Evolutionary conservation across 2,888 invertebrate species (phyloP).

Genomic region (Drosophila peninsularis): DNA sequence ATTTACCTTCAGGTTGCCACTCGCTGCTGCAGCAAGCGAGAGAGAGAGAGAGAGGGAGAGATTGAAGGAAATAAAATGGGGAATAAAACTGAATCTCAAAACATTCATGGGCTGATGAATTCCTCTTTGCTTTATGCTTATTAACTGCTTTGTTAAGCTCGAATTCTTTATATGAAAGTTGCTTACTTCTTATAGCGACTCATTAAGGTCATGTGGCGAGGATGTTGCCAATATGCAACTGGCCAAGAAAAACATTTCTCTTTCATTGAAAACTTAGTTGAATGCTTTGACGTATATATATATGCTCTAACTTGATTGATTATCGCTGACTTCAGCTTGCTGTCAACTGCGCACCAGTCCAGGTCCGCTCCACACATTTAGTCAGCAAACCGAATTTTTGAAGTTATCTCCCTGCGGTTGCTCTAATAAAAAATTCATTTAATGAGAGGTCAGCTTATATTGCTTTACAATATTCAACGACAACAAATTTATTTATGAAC

Average conservation of each 20-base stretch:
- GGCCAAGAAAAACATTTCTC: not conserved
- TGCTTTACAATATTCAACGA: not conserved
- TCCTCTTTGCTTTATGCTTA: slow-evolving; percentile 48
- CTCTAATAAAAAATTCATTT: not conserved
- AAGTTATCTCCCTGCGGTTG: not conserved
- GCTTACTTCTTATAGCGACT: not conserved
- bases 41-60: not conserved
- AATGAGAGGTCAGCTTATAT: not conserved
- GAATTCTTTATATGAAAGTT: slow-evolving; percentile 1
- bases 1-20: slow-evolving; percentile 72
- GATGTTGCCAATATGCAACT: not conserved
- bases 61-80: slow-evolving; percentile 35
- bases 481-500: slow-evolving; percentile 14
- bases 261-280: no score
- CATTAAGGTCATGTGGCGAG: not conserved
- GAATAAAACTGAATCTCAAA: slow-evolving; percentile 52
- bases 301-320: not conserved
- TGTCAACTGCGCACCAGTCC: no score
- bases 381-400: no score
- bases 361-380: no score
- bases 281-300: no score
- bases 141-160: slow-evolving; percentile 5
- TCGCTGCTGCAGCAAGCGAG: slow-evolving; percentile 22
- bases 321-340: not conserved
- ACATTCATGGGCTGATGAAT: slow-evolving; percentile 50